A percentile compares a stretch with the other conserved stretches of the same genome.
phyloP scores from a whole-genome alignment of 2,888 invertebrate genomes.

The Napeogenes sylphis region DNA sequence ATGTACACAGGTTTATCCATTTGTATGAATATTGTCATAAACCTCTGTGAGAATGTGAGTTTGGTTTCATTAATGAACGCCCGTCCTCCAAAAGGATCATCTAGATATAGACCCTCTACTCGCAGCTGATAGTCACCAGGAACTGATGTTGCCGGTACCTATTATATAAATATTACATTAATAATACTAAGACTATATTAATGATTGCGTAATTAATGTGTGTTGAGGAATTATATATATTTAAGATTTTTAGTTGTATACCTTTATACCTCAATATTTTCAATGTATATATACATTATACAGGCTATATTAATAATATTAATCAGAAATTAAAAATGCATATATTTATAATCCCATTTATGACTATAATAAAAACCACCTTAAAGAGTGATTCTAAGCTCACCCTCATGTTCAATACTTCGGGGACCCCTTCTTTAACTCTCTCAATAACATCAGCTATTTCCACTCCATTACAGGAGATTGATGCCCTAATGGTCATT shows the following conservation, averaged over 20 bases:
- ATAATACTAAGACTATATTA: background rate
- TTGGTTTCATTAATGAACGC: constrained; percentile 93
- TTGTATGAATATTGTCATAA: constrained; percentile 97
- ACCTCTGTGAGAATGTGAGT: constrained; percentile 90
- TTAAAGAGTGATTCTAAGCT: constrained; percentile 32
- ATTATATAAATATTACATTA: constrained; percentile 10
- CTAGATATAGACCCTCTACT: constrained; percentile 87
- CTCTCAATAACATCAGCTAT: constrained; percentile 88
- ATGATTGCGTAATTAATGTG: no score
- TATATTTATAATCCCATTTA: no score
- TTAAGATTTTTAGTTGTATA: no score
- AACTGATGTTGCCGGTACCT: constrained; percentile 91
- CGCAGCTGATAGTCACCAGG: constrained; percentile 89
- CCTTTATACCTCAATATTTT: no score
- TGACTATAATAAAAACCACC: background rate
- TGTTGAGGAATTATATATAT: no score
- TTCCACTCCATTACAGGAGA: constrained; percentile 93
- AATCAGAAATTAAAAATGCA: no score
- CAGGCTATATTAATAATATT: no score
- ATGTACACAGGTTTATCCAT: constrained; percentile 96
- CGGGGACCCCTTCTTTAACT: constrained; percentile 91
- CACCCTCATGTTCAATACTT: constrained; percentile 93
- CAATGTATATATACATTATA: no score
- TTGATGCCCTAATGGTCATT: constrained; percentile 91
- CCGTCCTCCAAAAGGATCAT: constrained; percentile 88